Conservation (phyloP, 2,888 invertebrate genomes). For the Drosophila koepferae region DNA sequence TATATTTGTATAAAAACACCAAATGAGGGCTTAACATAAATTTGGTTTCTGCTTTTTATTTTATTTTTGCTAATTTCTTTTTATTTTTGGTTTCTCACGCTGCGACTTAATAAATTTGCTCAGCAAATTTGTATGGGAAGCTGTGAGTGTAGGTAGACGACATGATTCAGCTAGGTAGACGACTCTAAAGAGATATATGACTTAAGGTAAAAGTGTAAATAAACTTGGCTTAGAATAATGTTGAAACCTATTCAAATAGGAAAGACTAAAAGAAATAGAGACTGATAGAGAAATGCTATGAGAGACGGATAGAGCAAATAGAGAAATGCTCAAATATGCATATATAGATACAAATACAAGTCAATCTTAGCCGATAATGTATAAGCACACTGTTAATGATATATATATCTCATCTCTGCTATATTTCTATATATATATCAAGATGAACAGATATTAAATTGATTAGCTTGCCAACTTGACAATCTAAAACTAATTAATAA, state of each 20-base stretch:
- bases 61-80: slow-evolving; percentile 51
- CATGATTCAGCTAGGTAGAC: slow-evolving; percentile 1
- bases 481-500: background rate
- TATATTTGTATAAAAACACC: slow-evolving; percentile 6
- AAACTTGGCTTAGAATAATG: background rate
- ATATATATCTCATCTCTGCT: background rate
- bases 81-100: slow-evolving; percentile 59
- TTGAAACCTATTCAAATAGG: background rate
- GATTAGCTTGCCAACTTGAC: background rate
- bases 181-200: background rate
- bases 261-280: background rate
- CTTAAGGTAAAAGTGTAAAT: background rate
- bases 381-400: background rate
- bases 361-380: background rate
- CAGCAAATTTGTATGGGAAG: slow-evolving; percentile 25
- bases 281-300: background rate
- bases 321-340: background rate
- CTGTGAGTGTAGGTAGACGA: slow-evolving; percentile 18
- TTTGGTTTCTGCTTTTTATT: slow-evolving; percentile 22
- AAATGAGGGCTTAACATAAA: slow-evolving; percentile 41
- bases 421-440: background rate
- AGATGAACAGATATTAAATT: background rate
- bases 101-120: slow-evolving; percentile 49
- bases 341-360: background rate
- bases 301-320: background rate